phyloP scores from a whole-genome alignment of 2,888 invertebrate genomes.

The Dermolepida albohirtum region DNA sequence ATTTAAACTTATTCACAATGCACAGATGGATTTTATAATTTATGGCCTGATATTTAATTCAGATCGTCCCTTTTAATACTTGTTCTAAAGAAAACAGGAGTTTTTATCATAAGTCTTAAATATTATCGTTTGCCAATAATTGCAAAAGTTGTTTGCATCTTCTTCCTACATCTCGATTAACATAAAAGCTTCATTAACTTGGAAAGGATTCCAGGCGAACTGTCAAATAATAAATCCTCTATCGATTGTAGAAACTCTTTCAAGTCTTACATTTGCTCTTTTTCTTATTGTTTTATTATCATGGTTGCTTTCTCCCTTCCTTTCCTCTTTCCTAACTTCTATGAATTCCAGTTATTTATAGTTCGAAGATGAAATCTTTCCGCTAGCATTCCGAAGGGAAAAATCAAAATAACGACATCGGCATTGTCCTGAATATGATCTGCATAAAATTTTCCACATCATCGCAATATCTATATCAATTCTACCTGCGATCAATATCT shows the following conservation, averaged over 20 bases:
- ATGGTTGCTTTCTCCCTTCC: conserved; percentile 1
- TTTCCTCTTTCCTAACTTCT: neutral
- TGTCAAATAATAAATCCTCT: conserved; percentile 9
- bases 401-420: conserved; percentile 42
- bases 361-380: conserved; percentile 12
- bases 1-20: too few relatives aligned
- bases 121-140: conserved; percentile 1
- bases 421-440: conserved; percentile 7
- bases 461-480: conserved; percentile 20
- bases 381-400: conserved; percentile 11
- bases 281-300: conserved; percentile 16
- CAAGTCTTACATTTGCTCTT: too few relatives aligned
- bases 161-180: conserved; percentile 6
- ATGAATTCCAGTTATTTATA: conserved; percentile 29
- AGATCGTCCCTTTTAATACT: neutral
- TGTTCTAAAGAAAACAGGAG: neutral
- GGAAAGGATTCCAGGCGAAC: neutral
- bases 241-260: conserved; percentile 26
- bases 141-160: conserved; percentile 9
- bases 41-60: too few relatives aligned
- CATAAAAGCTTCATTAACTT: conserved; percentile 14
- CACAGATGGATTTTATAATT: too few relatives aligned
- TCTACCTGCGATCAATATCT: conserved; percentile 28
- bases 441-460: conserved; percentile 35
- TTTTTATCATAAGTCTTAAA: neutral